These are phyloP conservation scores for Leptopilina myrica DNA, from an alignment of 2,888 invertebrate genomes.

Conservation along the genomic window DNA sequence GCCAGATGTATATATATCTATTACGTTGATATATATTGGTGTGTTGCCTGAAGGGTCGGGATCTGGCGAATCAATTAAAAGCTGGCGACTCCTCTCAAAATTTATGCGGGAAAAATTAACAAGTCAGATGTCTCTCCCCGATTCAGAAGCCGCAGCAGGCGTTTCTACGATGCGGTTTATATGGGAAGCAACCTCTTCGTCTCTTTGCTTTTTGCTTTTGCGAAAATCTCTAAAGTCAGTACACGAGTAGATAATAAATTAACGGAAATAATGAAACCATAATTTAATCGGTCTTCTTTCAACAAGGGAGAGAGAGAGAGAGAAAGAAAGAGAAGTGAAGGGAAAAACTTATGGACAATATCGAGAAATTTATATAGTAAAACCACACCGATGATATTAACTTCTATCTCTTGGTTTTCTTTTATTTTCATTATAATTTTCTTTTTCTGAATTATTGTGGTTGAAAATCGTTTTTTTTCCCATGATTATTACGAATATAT, in stretches of 20 bases:
- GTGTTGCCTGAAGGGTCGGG: constrained; percentile 43
- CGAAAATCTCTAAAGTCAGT: constrained; percentile 54
- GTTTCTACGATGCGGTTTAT: constrained; percentile 46
- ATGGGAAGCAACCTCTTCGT: constrained; percentile 35
- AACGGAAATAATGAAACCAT: constrained; percentile 74
- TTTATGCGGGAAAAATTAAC: constrained; percentile 75
- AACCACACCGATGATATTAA: too few relatives aligned
- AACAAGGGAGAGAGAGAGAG: too few relatives aligned
- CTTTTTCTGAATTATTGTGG: too few relatives aligned
- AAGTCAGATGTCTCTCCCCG: constrained; percentile 71
- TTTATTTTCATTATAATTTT: too few relatives aligned
- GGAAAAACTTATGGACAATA: constrained; percentile 25
- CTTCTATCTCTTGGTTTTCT: too few relatives aligned
- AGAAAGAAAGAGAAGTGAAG: neutral
- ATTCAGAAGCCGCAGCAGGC: constrained; percentile 31
- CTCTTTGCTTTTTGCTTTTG: neutral
- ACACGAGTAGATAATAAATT: constrained; percentile 69
- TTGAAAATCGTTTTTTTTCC: too few relatives aligned
- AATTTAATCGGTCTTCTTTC: constrained; percentile 54
- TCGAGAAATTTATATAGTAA: too few relatives aligned
- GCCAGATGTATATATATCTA: neutral
- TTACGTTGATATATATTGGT: neutral
- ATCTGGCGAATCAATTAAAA: constrained; percentile 57
- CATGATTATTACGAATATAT: too few relatives aligned
- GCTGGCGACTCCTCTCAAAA: constrained; percentile 63